Evolutionary conservation across 2,888 invertebrate genomes (phyloP).

Genomic region (Rambutsinella grinnellia): DNA sequence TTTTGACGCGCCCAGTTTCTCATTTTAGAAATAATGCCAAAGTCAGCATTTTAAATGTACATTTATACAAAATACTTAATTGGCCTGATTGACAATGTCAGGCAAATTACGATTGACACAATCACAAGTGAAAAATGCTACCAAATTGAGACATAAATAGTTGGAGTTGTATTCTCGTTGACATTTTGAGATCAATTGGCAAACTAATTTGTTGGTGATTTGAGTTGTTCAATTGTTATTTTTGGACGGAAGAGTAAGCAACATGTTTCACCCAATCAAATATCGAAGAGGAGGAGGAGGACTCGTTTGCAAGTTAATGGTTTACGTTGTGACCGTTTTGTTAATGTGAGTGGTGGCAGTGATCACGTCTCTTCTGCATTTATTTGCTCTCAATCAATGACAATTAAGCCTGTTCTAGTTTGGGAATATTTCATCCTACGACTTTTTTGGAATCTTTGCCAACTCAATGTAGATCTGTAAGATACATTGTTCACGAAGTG

Average conservation of each 20-base stretch:
- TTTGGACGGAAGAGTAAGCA: slow-evolving; percentile 6
- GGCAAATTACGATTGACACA: neutral
- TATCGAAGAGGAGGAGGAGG: neutral
- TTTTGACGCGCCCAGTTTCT: neutral
- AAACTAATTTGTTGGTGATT: neutral
- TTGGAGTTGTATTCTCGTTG: slow-evolving; percentile 1
- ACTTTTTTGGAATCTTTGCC: slow-evolving; percentile 30
- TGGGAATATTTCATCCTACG: neutral
- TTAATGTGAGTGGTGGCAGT: neutral
- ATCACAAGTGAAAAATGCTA: neutral
- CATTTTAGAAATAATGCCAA: neutral
- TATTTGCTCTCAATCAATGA: no score
- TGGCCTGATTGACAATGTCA: neutral
- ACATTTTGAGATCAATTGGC: slow-evolving; percentile 24
- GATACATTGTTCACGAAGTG: no score
- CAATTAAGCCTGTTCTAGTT: neutral
- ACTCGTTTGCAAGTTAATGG: neutral
- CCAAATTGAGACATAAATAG: slow-evolving; percentile 1
- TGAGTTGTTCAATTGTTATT: neutral
- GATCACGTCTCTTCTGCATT: no score
- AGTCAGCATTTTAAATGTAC: no score
- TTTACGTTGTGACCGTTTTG: neutral
- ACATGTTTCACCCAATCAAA: no score
- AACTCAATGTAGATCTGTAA: neutral
- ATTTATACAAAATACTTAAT: neutral